Evolutionary conservation across 2,888 invertebrate genomes (phyloP), one percentile per base, ranked within the genome.

Genomic region (Sphecodes monilicornis): DNA sequence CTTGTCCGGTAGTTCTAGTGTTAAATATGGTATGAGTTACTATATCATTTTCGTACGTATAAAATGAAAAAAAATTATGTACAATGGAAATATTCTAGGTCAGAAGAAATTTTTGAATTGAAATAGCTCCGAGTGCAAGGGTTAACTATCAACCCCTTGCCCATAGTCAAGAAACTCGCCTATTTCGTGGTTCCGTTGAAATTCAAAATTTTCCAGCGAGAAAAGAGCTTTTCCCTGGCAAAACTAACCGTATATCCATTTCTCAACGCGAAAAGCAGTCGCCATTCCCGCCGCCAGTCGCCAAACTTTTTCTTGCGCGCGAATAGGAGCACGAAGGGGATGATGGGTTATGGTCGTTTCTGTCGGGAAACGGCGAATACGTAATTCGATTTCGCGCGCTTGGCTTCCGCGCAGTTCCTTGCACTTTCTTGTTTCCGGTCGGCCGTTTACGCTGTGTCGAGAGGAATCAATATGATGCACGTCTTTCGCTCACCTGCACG

Each of bases 371-470:
- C 72, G n/a, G 78, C 32, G 80, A 82, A 82, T 84, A 64, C 72
- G 66, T 86, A 84, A 88, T 84, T 89, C 76, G 80, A 85, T 89
- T 85, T 72, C 60, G 66, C 72, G 66, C 68, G 64, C 72, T 75
- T 72, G 66, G 60, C 6, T 13, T 41, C 41, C 74, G 74, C 64
- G 85, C 88, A 87, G 78, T 85, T 82, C 60, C 64, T 29, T 22
- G 70, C 76, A 71, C 86, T 46, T 83, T 88, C 57, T 66, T 78
- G 76, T 80, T 80, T 43, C 43, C 6, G 50, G 43, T n/a, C 18
- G 26, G 43, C 70, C 26, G 70, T 70, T 70, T 86, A 82, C 57
- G 66, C 73, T 73, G 41, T 39, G 41, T 43, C 80, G 36, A 26
- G 79, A 18, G 60, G 57, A 83, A 87, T 87, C 88, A 76, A 87